Conservation (phyloP, 2,113 vertebrate genomes). For the Nipponia nippon region DNA sequence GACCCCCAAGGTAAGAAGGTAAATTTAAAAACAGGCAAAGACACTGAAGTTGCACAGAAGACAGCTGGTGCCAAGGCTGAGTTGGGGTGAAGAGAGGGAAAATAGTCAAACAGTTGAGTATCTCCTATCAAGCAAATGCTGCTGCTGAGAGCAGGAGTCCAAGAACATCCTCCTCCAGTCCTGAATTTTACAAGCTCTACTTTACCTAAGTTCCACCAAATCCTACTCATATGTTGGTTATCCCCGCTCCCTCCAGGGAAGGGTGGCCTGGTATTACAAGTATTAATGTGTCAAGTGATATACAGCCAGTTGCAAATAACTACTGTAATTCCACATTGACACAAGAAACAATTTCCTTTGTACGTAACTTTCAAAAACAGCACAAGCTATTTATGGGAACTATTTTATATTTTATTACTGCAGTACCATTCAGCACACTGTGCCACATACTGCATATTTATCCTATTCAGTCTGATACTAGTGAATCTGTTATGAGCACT, state of each 20-base stretch:
- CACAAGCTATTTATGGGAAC: not conserved
- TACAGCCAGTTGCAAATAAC: not conserved
- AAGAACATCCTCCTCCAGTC: not conserved
- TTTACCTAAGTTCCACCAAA: not conserved
- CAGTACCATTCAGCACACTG: not conserved
- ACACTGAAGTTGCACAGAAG: not conserved
- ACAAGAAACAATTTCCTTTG: not conserved
- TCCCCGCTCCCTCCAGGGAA: not conserved
- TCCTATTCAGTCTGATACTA: not conserved
- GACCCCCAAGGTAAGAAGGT: not conserved
- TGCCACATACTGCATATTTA: not conserved
- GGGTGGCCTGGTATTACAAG: not conserved
- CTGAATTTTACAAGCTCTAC: not conserved
- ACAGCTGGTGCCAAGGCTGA: not conserved
- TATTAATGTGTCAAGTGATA: not conserved
- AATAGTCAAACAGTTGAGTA: not conserved
- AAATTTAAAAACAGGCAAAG: not conserved
- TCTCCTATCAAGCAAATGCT: not conserved
- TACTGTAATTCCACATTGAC: not conserved
- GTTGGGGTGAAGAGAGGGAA: not conserved
- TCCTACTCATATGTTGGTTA: not conserved
- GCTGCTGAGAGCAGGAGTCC: not conserved
- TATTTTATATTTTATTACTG: not conserved
- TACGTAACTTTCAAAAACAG: not conserved
- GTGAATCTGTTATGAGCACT: not conserved